A percentile compares a stretch with the other conserved stretches of the same genome.
phyloP scores from a whole-genome alignment of 2,113 vertebrate genomes.

The Phyllostomus hastatus region DNA sequence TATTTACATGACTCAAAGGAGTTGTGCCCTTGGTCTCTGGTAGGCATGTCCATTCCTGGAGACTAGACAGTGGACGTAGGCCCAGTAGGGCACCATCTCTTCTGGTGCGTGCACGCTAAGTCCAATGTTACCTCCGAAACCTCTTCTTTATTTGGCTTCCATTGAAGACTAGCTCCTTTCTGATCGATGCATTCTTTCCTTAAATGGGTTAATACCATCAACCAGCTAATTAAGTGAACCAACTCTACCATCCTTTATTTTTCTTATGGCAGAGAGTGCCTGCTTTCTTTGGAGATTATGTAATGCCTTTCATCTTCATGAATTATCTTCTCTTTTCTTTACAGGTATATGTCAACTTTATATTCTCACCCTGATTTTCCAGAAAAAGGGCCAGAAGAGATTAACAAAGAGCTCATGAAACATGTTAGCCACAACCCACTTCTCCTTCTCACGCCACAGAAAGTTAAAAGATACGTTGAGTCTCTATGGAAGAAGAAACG shows the following conservation, averaged over 20 bases:
- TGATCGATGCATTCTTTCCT: background rate
- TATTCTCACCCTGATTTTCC: conserved; percentile 97
- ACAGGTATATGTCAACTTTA: conserved; percentile 95
- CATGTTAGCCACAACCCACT: conserved; percentile 94
- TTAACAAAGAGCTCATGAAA: conserved; percentile 94
- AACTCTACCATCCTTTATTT: background rate
- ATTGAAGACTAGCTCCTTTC: background rate
- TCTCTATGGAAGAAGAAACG: conserved; percentile 96
- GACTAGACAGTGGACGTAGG: background rate
- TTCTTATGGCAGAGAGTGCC: background rate
- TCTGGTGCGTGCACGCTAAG: background rate
- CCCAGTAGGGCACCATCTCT: background rate
- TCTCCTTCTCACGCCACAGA: conserved; percentile 92
- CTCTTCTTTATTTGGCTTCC: background rate
- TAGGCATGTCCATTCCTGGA: background rate
- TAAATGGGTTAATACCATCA: background rate
- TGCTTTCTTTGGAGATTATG: background rate
- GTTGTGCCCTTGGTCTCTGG: background rate
- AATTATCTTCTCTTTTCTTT: conserved; percentile 10
- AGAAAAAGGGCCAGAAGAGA: conserved; percentile 90
- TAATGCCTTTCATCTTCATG: background rate
- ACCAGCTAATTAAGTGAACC: background rate
- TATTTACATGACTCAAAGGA: background rate
- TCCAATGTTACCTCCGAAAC: background rate
- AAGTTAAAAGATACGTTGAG: conserved; percentile 94